Conservation (phyloP, 2,113 vertebrate species). For the Thalassarche chlororhynchos region DNA sequence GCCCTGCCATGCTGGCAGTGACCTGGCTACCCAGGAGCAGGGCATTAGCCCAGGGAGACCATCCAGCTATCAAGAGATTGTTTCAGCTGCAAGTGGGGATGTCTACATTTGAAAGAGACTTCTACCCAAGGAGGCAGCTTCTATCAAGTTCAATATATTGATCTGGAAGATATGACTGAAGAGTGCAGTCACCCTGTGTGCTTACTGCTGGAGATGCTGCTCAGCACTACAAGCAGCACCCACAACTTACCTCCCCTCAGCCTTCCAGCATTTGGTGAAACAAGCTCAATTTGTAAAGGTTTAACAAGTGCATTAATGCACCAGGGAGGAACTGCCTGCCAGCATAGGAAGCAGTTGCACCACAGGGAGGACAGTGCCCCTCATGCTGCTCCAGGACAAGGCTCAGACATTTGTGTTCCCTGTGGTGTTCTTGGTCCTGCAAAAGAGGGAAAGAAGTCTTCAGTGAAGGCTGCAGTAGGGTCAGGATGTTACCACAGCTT, state of each 20-base stretch:
- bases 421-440: neutral
- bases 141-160: neutral
- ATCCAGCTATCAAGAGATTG: neutral
- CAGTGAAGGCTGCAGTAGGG: neutral
- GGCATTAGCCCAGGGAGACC: neutral
- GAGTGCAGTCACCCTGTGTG: neutral
- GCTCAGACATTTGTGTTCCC: neutral
- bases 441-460: neutral
- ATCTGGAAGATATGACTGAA: neutral
- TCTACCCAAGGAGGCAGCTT: neutral
- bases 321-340: neutral
- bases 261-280: neutral
- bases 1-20: neutral
- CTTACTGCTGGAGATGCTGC: neutral
- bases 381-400: neutral
- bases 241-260: neutral
- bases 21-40: neutral
- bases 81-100: neutral
- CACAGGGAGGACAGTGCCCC: too few species aligned
- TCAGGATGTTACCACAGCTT: neutral
- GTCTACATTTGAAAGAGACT: neutral
- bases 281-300: neutral
- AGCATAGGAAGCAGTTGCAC: neutral
- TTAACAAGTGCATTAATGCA: neutral
- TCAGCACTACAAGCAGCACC: neutral